Base-by-base conservation (phyloP, 1,140 invertebrate species). In the Rhagoletis pomonella region DNA sequence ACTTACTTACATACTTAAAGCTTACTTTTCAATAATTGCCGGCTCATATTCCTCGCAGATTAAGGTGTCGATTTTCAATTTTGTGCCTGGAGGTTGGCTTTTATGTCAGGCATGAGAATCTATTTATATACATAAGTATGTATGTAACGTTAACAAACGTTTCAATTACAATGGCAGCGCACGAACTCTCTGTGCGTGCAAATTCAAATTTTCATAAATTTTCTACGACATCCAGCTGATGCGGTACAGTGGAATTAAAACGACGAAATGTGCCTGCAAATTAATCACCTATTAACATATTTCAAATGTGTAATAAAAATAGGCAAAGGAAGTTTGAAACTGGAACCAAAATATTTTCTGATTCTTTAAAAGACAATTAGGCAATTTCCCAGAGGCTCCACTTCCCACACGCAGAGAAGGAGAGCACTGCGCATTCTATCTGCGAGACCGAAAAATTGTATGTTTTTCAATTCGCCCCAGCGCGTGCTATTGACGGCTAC, bases 211-310 rank as follows among this genome's bases (percentile, higher is more conserved):
- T 55, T n/a, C 42, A 29, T 81, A 42, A 81, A 81, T 55, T 81
- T 81, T 81, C 47, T 55, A 81, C 73, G n/a, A 10, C 73, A 81
- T 9, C 9, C 73, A 81, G 73, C 73, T 81, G 73, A 4, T 81
- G 19, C n/a, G 10, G 47, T 12, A 81, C 73, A 9, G 19, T 81
- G 73, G 73, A 29, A 29, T 29, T 29, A 29, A 29, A 29, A 29
- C 0, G 29, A 29, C 29, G 29, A 29, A 29, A 29, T 29, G 29
- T 29, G 29, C 29, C 29, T 29, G 29, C 29, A 29, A 29, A 29
- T 29, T 29, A 29, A 29, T 29, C 29, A 29, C 29, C 29, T 29
- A 29, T 29, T 29, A 29, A 29, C 1, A 29, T 29, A 0, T 29
- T 29, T 29, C 29, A 29, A 29, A 29, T 29, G 29, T 29, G 29